phyloP scores from a whole-genome alignment of 2,797 vertebrate genomes.

The Cheirogaleus major region DNA sequence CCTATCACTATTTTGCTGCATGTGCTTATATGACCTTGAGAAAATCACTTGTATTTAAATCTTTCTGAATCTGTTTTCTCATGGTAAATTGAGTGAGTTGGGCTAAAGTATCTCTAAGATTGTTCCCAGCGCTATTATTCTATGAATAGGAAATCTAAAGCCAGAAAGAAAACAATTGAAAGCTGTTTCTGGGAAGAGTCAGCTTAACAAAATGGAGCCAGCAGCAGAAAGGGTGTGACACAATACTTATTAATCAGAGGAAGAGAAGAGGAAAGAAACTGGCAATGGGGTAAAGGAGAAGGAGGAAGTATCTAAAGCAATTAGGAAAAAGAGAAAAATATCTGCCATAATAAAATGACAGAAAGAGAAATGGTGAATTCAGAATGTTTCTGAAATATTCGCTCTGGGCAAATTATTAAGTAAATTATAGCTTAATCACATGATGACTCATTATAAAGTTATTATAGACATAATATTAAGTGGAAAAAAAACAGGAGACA shows the following conservation, averaged over 20 bases:
- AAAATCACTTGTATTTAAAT: constrained; percentile 45
- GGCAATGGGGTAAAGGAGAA: not conserved
- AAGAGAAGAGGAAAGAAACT: not conserved
- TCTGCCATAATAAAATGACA: not conserved
- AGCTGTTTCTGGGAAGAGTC: constrained; percentile 1
- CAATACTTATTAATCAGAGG: not conserved
- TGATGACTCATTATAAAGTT: not conserved
- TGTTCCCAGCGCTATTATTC: constrained; percentile 18
- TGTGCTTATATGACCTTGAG: not conserved
- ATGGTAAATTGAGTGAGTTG: not conserved
- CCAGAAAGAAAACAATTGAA: constrained; percentile 42
- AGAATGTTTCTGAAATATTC: constrained; percentile 45
- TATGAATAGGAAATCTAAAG: constrained; percentile 38
- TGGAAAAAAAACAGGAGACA: not conserved
- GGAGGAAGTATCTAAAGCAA: not conserved
- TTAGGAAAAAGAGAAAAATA: not conserved
- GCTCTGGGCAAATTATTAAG: not conserved
- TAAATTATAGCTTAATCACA: constrained; percentile 25
- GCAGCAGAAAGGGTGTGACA: not conserved
- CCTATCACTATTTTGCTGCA: not conserved
- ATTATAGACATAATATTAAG: constrained; percentile 5
- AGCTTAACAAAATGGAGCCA: constrained; percentile 1
- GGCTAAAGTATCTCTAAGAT: constrained; percentile 26
- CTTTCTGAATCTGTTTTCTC: constrained; percentile 48
- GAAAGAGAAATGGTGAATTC: not conserved